phyloP scores from a whole-genome alignment of 2,888 invertebrate genomes.

The Timandra comae region DNA sequence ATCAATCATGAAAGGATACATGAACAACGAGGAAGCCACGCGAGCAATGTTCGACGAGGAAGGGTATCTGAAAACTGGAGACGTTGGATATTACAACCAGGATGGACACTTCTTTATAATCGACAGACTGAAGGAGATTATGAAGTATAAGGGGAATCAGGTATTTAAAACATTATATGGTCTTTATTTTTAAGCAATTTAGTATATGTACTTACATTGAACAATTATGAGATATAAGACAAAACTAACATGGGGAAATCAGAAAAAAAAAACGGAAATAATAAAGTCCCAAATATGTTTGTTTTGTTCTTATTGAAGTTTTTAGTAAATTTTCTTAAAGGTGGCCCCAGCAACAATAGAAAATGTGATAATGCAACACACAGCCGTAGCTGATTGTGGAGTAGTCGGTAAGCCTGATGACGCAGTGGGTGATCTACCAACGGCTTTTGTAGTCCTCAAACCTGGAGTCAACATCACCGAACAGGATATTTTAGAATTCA shows the following conservation, averaged over 20 bases:
- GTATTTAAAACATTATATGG: no score
- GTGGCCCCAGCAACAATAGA: constrained; percentile 90
- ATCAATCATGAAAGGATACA: constrained; percentile 48
- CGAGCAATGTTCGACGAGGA: constrained; percentile 41
- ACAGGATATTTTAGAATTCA: constrained; percentile 73
- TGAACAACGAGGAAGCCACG: constrained; percentile 37
- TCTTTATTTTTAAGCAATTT: no score
- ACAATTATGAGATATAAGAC: no score
- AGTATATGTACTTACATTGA: no score
- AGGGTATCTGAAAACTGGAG: constrained; percentile 48
- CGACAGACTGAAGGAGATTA: constrained; percentile 50
- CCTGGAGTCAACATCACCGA: constrained; percentile 65
- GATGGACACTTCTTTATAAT: constrained; percentile 51
- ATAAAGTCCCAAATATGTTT: no score
- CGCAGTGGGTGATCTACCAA: constrained; percentile 83
- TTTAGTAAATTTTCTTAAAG: no score
- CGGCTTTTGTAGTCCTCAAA: constrained; percentile 83
- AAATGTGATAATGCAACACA: constrained; percentile 81
- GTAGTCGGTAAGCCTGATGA: constrained; percentile 87
- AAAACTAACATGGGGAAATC: no score
- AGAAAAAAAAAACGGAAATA: no score
- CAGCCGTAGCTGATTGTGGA: constrained; percentile 83
- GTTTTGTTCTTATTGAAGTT: no score
- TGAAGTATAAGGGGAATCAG: constrained; percentile 67
- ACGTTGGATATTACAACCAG: constrained; percentile 49